A percentile compares a stretch with the other conserved stretches of the same genome.
These are phyloP conservation scores for Tiaroga cobitis DNA, from an alignment of 2,797 vertebrate genomes.

Conservation along the genomic window DNA sequence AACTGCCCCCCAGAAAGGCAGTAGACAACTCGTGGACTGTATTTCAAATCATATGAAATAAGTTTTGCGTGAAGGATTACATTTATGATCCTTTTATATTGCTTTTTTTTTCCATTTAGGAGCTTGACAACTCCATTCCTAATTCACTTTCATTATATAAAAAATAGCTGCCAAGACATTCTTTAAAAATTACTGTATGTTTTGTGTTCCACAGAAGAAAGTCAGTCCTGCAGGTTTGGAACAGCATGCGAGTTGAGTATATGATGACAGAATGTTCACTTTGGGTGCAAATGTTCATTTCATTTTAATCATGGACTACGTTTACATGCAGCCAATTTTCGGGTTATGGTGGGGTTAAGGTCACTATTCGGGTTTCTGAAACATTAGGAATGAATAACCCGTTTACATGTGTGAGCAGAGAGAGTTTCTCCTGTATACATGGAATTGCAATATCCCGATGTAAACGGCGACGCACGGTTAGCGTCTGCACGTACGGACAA, in stretches of 20 bases:
- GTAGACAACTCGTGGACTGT: neutral
- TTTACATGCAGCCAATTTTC: no score
- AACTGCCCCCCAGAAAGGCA: no score
- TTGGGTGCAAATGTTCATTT: neutral
- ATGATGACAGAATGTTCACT: neutral
- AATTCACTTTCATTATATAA: neutral
- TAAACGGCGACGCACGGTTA: no score
- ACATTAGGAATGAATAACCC: no score
- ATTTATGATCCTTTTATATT: neutral
- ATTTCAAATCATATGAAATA: neutral
- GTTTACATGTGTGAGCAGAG: no score
- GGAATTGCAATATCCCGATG: no score
- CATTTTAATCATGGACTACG: constrained; percentile 14
- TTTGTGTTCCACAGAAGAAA: neutral
- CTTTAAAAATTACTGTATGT: neutral
- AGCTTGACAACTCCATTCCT: neutral
- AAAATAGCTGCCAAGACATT: neutral
- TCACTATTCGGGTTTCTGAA: no score
- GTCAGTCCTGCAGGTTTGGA: neutral
- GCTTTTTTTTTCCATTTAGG: neutral
- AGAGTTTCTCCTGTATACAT: no score
- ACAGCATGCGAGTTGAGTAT: neutral
- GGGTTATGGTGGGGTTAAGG: no score
- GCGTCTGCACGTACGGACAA: no score
- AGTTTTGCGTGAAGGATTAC: neutral